Conservation (phyloP, 2,797 vertebrate species). For the Pampus argenteus region DNA sequence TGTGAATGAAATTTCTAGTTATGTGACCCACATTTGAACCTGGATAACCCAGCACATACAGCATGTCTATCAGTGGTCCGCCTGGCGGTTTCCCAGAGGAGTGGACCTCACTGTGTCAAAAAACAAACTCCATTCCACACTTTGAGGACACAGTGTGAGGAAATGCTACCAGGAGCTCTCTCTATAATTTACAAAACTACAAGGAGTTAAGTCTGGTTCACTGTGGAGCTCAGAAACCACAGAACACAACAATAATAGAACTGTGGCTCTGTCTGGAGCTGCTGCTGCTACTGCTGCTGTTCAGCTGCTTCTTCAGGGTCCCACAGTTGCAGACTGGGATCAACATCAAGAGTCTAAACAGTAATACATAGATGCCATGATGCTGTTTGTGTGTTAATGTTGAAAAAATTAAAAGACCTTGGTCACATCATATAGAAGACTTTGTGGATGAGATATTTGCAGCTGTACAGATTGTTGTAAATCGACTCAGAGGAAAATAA, state of each 20-base stretch:
- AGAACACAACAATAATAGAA: constrained; percentile 17
- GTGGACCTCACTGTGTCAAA: constrained; percentile 7
- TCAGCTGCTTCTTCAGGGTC: not conserved
- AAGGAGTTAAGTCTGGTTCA: constrained; percentile 25
- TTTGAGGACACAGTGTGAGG: constrained; percentile 2
- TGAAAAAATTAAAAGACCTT: not conserved
- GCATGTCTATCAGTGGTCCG: constrained; percentile 11
- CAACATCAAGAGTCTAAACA: not conserved
- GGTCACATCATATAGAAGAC: not conserved
- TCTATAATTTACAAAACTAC: constrained; percentile 17
- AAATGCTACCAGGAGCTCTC: not conserved
- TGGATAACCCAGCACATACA: constrained; percentile 6
- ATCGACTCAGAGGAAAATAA: too few relatives aligned
- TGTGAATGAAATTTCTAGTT: constrained; percentile 5
- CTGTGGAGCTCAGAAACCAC: constrained; percentile 27
- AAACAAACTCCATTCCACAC: not conserved
- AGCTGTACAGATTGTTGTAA: too few relatives aligned
- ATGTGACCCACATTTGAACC: constrained; percentile 54
- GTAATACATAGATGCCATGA: not conserved
- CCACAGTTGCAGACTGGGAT: not conserved
- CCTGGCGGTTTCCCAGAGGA: not conserved
- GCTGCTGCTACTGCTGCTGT: not conserved
- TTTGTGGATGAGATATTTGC: too few relatives aligned
- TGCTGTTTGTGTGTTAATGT: constrained; percentile 1
- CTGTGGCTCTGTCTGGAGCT: not conserved